Evolutionary conservation across 1,140 invertebrate genomes (phyloP), one percentile per base, ranked within the genome.

Genomic region (Helicoverpa armigera): DNA sequence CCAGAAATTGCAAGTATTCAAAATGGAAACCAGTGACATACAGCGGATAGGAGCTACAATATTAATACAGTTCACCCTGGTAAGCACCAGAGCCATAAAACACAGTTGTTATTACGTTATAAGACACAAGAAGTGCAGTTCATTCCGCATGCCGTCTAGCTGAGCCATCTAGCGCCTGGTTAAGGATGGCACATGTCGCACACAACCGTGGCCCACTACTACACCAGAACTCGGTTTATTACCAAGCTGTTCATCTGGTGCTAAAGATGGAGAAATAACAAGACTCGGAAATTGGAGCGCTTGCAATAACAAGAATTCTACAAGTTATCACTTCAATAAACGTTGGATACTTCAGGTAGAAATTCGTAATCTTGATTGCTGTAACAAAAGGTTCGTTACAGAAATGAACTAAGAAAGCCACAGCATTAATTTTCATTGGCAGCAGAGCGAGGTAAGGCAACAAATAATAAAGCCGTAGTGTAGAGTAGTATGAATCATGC

Each of bases 401-500:
- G 23, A 12, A 56, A 56, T 23, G 2, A 23, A 23, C 23, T 0
- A 23, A 23, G 23, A 23, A 31, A 31, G 31, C 56, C 5, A 4
- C 48, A 53, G 9, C 54, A 43, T 43, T 43, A 35, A 43, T 16
- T 35, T 74, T 60, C 4, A 48, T 60, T 18, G 13, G 11, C 9
- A 7, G 0, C 23, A 16, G 12, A 54, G 18, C 7, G 31, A 16
- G 16, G 12, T 35, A 74, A 43, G 31, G 23, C 31, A 60, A 23
- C 53, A 54, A 54, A 54, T 48, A 75, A 75, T 75, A 75, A 48
- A 60, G 56, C 16, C 43, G 14, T 75, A 48, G 53, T 53, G 54
- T 79, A 13, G 51, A 50, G 54, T 43, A 63, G 74, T 82, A 81
- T 81, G 81, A 82, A 85, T 85, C 76, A 83, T 73, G 82, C 79